Evolutionary conservation across 2,888 invertebrate species (phyloP).

Genomic region (Cephus nigrinus): DNA sequence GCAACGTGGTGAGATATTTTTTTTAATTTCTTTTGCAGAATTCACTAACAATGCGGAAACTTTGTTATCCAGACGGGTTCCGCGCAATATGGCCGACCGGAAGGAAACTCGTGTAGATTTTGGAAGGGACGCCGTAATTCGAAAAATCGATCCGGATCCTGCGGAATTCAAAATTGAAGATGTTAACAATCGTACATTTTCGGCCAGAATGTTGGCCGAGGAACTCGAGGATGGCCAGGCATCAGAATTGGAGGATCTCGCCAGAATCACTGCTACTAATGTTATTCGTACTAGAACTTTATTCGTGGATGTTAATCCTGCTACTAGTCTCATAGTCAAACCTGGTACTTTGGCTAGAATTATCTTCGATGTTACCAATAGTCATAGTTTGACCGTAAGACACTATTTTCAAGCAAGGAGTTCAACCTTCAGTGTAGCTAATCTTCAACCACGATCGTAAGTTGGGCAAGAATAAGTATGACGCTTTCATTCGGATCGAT

Average conservation of each 20-base stretch:
- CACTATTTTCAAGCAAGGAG: slow-evolving; percentile 73
- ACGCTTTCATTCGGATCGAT: background rate
- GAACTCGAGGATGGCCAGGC: background rate
- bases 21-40: slow-evolving; percentile 7
- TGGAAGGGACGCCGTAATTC: background rate
- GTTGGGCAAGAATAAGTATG: slow-evolving; percentile 35
- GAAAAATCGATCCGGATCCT: slow-evolving; percentile 7
- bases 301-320: slow-evolving; percentile 49
- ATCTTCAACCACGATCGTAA: slow-evolving; percentile 71
- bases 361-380: slow-evolving; percentile 81
- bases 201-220: background rate
- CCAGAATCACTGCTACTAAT: slow-evolving; percentile 28
- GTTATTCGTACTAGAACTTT: slow-evolving; percentile 34
- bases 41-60: background rate
- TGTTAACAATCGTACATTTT: background rate
- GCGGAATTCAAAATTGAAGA: background rate
- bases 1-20: background rate
- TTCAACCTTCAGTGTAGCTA: slow-evolving; percentile 69
- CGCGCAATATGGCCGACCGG: background rate
- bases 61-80: background rate
- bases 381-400: slow-evolving; percentile 69
- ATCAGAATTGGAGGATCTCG: slow-evolving; percentile 40
- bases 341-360: slow-evolving; percentile 60
- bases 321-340: slow-evolving; percentile 47
- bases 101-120: background rate